Conservation (phyloP, 1,140 invertebrate genomes). For the Idris sp. region DNA sequence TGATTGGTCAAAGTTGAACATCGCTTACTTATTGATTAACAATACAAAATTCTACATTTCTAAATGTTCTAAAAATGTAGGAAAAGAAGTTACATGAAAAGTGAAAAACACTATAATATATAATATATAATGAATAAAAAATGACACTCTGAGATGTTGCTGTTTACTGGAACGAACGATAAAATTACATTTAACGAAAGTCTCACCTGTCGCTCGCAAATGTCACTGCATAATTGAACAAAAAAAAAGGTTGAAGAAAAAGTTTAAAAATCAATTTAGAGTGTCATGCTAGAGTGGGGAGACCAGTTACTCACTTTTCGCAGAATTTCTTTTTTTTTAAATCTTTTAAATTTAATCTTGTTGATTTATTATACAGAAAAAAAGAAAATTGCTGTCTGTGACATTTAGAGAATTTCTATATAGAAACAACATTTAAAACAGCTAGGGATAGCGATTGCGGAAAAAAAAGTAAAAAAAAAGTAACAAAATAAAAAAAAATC, state of each 20-base stretch:
- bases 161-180: slow-evolving; percentile 13
- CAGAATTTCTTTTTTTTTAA: not conserved
- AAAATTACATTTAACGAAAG: slow-evolving; percentile 52
- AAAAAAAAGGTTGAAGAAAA: slow-evolving; percentile 37
- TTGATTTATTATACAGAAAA: too few species aligned
- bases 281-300: slow-evolving; percentile 30
- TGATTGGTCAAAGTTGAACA: not conserved
- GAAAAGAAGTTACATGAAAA: slow-evolving; percentile 29
- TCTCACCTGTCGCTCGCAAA: slow-evolving; percentile 60
- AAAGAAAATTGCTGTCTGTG: too few species aligned
- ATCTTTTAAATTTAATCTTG: too few species aligned
- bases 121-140: not conserved
- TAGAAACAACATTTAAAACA: slow-evolving; percentile 29
- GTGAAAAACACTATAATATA: slow-evolving; percentile 5
- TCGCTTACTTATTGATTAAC: slow-evolving; percentile 25
- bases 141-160: not conserved
- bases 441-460: slow-evolving; percentile 23
- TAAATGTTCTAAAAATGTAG: slow-evolving; percentile 35
- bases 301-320: slow-evolving; percentile 38
- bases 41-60: slow-evolving; percentile 19
- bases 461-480: slow-evolving; percentile 5
- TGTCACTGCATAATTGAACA: slow-evolving; percentile 52
- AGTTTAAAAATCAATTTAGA: slow-evolving; percentile 24
- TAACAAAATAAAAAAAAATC: not conserved
- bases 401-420: too few species aligned